Evolutionary conservation across 1,140 invertebrate species (phyloP).

Genomic region (Lasioglossum baleicum): DNA sequence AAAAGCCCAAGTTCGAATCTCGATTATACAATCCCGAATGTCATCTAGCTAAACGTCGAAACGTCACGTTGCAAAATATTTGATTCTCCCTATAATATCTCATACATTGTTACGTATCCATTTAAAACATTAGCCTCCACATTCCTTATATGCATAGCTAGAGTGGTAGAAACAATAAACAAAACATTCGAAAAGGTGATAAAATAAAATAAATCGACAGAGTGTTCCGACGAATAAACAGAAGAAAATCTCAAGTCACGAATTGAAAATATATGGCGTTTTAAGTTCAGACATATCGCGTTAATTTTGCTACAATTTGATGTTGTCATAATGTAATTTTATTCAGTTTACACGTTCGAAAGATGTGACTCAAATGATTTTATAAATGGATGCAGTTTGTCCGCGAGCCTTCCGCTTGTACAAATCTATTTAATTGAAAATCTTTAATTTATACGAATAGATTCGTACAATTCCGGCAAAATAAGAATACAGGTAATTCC

Average conservation of each 20-base stretch:
- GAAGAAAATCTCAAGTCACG: background rate
- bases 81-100: constrained; percentile 19
- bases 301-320: no score
- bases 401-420: no score
- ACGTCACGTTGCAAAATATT: background rate
- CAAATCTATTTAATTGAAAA: background rate
- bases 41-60: no score
- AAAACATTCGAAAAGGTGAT: background rate
- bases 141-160: background rate
- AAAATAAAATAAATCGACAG: background rate
- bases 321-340: no score
- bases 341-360: no score
- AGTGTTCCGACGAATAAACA: background rate
- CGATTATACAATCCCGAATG: constrained; percentile 82
- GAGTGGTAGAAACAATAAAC: background rate
- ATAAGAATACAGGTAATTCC: no score
- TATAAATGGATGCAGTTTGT: no score
- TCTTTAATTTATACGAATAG: background rate
- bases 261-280: background rate
- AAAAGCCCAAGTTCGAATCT: constrained; percentile 95
- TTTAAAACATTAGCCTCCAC: background rate
- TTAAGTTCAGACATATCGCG: background rate
- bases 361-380: no score
- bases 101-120: background rate
- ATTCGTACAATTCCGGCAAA: background rate